Conservation (phyloP, 1,140 invertebrate genomes). For the Drosophila grimshawi region DNA sequence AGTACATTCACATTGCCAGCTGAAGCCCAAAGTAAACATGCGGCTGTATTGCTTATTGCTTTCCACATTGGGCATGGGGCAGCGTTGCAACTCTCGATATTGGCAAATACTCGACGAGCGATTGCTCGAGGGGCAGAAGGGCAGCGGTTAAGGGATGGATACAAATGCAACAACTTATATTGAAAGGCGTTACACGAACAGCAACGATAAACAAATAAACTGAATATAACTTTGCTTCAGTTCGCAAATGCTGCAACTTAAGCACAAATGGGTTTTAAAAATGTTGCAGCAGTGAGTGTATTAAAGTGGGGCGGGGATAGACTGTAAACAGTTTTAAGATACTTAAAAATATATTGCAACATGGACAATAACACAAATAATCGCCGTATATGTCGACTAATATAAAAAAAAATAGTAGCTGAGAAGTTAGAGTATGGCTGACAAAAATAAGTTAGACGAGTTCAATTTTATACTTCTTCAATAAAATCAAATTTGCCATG, state of each 20-base stretch:
- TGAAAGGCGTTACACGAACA: background rate
- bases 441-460: no score
- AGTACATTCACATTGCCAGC: conserved; percentile 17
- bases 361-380: no score
- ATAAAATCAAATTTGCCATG: no score
- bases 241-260: background rate
- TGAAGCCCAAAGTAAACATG: conserved; percentile 35
- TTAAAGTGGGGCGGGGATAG: no score
- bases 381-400: no score
- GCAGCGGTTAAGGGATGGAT: background rate
- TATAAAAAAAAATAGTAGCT: no score
- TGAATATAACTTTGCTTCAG: background rate
- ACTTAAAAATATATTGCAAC: no score
- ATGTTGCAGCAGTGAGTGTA: background rate
- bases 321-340: no score
- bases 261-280: background rate
- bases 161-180: conserved; percentile 5
- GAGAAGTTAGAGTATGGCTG: no score
- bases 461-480: no score
- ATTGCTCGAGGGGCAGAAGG: background rate
- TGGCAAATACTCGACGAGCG: conserved; percentile 20
- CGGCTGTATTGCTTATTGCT: conserved; percentile 31
- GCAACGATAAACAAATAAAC: conserved; percentile 9
- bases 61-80: conserved; percentile 11
- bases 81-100: conserved; percentile 26